Base-by-base conservation (phyloP, 2,113 vertebrate genomes). In the Sinocyclocheilus anophthalmus region DNA sequence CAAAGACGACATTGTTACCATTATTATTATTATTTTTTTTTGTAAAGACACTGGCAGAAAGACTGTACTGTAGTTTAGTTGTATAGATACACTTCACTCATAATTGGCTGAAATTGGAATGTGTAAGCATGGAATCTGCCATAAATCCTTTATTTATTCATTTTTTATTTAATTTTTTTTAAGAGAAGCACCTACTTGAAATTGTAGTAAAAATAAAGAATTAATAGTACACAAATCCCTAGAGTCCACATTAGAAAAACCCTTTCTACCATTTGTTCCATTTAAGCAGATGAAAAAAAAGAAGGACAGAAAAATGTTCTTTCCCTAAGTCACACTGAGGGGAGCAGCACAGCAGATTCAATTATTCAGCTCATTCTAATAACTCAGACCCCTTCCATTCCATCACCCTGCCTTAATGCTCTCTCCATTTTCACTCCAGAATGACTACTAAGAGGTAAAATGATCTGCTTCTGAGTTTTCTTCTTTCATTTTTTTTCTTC, bases 401-500 rank as follows among this genome's bases (percentile, higher is more conserved):
- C 82, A 79, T 67, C 67, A 57, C 11, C 70, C 50, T 70, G 67
- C 82, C 67, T 63, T 84, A 61, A 84, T 85, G 82, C n/a, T 65
- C 30, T 83, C 48, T 76, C 39, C 26, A 48, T 81, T 88, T 84
- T 87, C 72, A 88, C 48, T 76, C 69, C 87, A 92, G 20, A 93
- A 85, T 85, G 65, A 87, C 88, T 87, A 89, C 75, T 26, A 20
- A 72, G 63, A 69, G 45, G 84, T 70, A 79, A 87, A 79, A 70
- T 81, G 57, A 9, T 69, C 91, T 90, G 90, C 90, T 87, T 84
- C 82, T 55, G 87, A 88, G 9, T 90, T 42, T 85, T 84, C 83
- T 87, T 33, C 59, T 73, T 79, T 37, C 53, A 14, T 65, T 30
- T 69, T 88, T 86, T 88, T 20, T 82, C 88, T 91, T 93, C 83